These are phyloP conservation scores for Beroe ovata DNA, from an alignment of 37 sponge, comb jelly and placozoan genomes.

Conservation along the genomic window DNA sequence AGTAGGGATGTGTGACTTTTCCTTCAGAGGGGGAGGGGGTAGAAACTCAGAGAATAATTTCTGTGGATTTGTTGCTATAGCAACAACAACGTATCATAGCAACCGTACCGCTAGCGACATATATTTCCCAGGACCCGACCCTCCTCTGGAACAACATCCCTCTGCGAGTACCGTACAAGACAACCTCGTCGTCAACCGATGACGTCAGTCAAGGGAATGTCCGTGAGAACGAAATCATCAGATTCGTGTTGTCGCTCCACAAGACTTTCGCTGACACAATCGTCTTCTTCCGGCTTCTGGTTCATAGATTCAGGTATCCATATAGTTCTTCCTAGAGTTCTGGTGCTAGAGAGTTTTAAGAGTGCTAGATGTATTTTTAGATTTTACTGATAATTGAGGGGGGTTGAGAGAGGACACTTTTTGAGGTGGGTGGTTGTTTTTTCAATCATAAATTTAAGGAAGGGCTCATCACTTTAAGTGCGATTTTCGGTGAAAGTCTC, in stretches of 20 bases:
- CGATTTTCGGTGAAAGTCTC: too few species aligned
- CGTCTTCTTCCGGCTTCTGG: constrained; percentile 41
- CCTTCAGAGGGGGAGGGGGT: too few species aligned
- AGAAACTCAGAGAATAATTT: too few species aligned
- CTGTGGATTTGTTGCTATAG: too few species aligned
- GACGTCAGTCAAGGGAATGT: not conserved
- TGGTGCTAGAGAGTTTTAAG: not conserved
- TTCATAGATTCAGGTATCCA: constrained; percentile 31
- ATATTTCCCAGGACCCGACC: constrained; percentile 51
- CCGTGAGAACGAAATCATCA: constrained; percentile 34
- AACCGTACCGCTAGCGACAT: too few species aligned
- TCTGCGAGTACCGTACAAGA: not conserved
- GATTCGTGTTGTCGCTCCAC: constrained; percentile 54
- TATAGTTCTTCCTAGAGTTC: not conserved
- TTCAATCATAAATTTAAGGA: too few species aligned
- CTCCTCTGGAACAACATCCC: constrained; percentile 45
- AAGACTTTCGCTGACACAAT: constrained; percentile 46
- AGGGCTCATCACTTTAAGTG: too few species aligned
- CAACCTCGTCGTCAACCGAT: not conserved
- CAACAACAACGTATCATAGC: too few species aligned
- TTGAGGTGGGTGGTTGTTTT: too few species aligned
- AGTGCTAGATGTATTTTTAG: too few species aligned
- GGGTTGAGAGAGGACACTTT: too few species aligned
- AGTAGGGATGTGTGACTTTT: too few species aligned
- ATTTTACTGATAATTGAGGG: not conserved